These are phyloP conservation scores for Andinoacara biseriatus DNA, from an alignment of 2,113 vertebrate genomes.

Conservation along the genomic window DNA sequence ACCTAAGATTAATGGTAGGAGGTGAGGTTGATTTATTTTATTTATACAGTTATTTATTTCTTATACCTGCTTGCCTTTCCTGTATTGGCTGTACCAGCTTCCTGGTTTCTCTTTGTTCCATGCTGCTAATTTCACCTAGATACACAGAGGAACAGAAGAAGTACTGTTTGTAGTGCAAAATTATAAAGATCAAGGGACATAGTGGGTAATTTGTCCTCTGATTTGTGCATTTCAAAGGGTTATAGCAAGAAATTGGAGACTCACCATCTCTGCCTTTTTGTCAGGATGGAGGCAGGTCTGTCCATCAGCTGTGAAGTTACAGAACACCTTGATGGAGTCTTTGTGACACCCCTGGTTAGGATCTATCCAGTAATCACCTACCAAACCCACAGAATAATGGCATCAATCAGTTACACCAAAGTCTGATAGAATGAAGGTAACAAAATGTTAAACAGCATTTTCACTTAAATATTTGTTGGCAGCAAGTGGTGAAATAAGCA, in stretches of 20 bases:
- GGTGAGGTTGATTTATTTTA: background rate
- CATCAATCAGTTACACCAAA: conserved; percentile 20
- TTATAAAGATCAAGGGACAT: conserved; percentile 28
- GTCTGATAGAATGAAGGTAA: conserved; percentile 11
- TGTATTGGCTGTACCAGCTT: conserved; percentile 90
- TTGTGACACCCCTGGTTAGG: conserved; percentile 91
- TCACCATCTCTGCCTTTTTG: conserved; percentile 87
- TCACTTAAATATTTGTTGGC: background rate
- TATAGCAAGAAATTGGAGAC: conserved; percentile 49
- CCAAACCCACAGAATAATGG: conserved; percentile 18
- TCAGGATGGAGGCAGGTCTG: conserved; percentile 92
- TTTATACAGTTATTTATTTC: conserved; percentile 9
- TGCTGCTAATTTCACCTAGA: conserved; percentile 88
- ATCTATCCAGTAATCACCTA: conserved; percentile 96
- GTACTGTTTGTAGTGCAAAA: background rate
- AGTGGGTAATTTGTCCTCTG: conserved; percentile 35
- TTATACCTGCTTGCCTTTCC: conserved; percentile 87
- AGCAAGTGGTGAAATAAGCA: background rate
- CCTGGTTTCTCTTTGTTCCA: conserved; percentile 92
- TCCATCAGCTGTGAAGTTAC: conserved; percentile 92
- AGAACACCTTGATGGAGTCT: conserved; percentile 90
- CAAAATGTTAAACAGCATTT: background rate
- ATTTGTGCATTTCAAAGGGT: conserved; percentile 43
- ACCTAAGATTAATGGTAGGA: conserved; percentile 32
- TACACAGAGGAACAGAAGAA: conserved; percentile 15